Evolutionary conservation across 2,888 invertebrate species (phyloP).

Genomic region (Pediacus dermestoides): DNA sequence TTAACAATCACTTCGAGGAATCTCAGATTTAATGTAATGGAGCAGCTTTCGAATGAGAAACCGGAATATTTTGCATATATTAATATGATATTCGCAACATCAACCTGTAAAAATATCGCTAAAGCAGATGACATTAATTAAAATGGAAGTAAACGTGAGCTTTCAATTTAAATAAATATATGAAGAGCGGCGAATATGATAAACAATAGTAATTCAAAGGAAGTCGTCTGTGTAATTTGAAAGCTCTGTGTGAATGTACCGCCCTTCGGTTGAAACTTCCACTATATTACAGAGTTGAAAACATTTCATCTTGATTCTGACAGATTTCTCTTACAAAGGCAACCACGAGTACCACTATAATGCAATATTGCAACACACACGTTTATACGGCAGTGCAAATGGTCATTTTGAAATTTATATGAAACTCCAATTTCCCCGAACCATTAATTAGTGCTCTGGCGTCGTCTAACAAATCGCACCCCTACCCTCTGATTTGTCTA

Average conservation of each 20-base stretch:
- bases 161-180: constrained; percentile 1
- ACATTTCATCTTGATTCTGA: constrained; percentile 26
- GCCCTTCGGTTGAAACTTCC: constrained; percentile 14
- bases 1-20: too few relatives aligned
- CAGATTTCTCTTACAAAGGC: constrained; percentile 22
- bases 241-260: constrained; percentile 19
- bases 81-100: too few relatives aligned
- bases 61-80: too few relatives aligned
- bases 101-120: too few relatives aligned
- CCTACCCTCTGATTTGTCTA: constrained; percentile 16
- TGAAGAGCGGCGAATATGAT: too few relatives aligned
- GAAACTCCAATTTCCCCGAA: constrained; percentile 5
- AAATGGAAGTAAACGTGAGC: constrained; percentile 4
- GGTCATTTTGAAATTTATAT: too few relatives aligned
- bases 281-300: constrained; percentile 15
- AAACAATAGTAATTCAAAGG: constrained; percentile 26
- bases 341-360: too few relatives aligned
- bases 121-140: too few relatives aligned
- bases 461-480: constrained; percentile 16
- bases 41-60: too few relatives aligned
- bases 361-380: too few relatives aligned
- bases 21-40: too few relatives aligned
- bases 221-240: constrained; percentile 26
- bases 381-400: too few relatives aligned
- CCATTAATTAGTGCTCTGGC: constrained; percentile 18